Percentiles rank a stretch among this genome's conserved stretches.
These are phyloP conservation scores for Montipora sp. DNA, from an alignment of 64 coral and sea anemone genomes.

Conservation along the genomic window DNA sequence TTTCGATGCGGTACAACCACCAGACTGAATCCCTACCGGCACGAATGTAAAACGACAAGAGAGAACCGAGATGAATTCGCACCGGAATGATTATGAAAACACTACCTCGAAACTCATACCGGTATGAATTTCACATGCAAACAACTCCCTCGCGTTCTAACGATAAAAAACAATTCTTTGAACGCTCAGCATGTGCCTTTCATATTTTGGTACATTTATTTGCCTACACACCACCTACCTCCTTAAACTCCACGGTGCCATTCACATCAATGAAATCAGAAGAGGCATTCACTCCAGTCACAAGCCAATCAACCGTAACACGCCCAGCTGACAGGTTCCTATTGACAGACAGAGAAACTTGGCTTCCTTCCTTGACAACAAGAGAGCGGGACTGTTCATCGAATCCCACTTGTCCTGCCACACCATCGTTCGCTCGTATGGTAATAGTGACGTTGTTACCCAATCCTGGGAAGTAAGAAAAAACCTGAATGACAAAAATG, in stretches of 20 bases:
- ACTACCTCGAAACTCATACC: no score
- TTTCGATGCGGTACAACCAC: no score
- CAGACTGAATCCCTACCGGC: no score
- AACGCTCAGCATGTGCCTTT: no score
- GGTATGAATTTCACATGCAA: no score
- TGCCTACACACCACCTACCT: constrained; percentile 34
- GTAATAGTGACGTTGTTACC: constrained; percentile 92
- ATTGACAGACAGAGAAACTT: constrained; percentile 61
- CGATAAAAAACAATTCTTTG: no score
- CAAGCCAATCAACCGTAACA: constrained; percentile 77
- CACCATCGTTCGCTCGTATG: constrained; percentile 93
- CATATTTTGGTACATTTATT: no score
- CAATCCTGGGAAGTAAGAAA: constrained; percentile 10
- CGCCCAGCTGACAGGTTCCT: constrained; percentile 78
- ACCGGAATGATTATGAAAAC: no score
- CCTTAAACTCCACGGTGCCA: constrained; percentile 64
- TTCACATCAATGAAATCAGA: constrained; percentile 69
- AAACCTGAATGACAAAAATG: no score
- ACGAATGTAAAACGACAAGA: no score
- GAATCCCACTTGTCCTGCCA: constrained; percentile 90
- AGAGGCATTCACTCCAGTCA: constrained; percentile 75
- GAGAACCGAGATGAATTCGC: no score
- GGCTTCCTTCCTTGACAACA: constrained; percentile 76
- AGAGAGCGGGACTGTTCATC: constrained; percentile 69
- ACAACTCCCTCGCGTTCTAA: no score